phyloP scores from a whole-genome alignment of 2,113 vertebrate genomes.

The Catharus minimus region DNA sequence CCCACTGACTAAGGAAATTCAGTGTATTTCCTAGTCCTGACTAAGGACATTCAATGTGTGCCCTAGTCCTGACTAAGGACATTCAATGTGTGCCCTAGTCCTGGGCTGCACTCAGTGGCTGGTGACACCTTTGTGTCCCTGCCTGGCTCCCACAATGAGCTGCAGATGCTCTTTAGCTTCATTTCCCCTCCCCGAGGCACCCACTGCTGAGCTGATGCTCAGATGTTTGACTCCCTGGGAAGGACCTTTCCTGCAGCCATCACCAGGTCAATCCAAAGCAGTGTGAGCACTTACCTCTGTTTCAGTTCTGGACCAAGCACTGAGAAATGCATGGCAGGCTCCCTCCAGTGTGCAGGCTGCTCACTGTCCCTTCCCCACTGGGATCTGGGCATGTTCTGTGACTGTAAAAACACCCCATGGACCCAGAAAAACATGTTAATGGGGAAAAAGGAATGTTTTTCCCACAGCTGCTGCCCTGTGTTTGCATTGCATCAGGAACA shows the following conservation, averaged over 20 bases:
- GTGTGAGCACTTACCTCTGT: accelerated
- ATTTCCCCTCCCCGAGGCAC: background rate
- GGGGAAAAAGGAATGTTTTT: background rate
- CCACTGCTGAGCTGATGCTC: background rate
- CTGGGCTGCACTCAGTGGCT: background rate
- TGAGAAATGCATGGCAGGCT: background rate
- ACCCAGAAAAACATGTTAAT: background rate
- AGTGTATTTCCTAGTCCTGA: background rate
- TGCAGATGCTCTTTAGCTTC: background rate
- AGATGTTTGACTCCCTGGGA: background rate
- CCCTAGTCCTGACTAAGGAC: background rate
- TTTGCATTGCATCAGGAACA: background rate
- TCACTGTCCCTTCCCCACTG: background rate
- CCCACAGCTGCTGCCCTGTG: background rate
- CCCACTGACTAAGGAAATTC: background rate
- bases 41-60: background rate
- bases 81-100: background rate
- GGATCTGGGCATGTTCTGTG: background rate
- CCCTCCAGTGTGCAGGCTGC: background rate
- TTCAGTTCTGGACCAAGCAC: background rate
- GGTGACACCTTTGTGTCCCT: background rate
- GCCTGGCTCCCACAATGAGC: background rate
- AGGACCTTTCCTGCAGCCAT: background rate
- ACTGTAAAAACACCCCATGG: background rate
- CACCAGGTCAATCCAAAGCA: background rate